A percentile compares a stretch with the other conserved stretches of the same genome.
Conservation (phyloP, 2,113 vertebrate species). For the Hypanus sabinus region DNA sequence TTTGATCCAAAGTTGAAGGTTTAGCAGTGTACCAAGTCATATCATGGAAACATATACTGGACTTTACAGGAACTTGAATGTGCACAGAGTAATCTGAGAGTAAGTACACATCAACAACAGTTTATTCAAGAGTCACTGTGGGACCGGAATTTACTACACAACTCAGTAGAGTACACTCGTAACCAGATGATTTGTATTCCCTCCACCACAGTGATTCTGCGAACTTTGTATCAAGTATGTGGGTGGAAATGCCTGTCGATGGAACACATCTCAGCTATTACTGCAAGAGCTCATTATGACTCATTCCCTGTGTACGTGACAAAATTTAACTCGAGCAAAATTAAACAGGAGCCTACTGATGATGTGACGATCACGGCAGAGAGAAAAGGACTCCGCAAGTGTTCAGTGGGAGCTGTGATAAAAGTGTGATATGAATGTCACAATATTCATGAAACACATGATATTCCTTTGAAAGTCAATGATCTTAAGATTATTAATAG, state of each 20-base stretch:
- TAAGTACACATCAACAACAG: conserved; percentile 5
- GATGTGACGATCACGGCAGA: neutral
- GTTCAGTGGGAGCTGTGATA: neutral
- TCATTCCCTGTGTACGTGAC: neutral
- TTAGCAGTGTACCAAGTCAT: neutral
- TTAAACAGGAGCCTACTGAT: neutral
- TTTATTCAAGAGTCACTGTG: neutral
- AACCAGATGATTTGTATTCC: conserved; percentile 13
- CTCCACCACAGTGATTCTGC: neutral
- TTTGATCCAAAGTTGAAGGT: neutral
- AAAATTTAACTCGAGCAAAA: neutral
- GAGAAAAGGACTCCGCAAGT: neutral
- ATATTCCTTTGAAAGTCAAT: neutral
- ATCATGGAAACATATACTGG: neutral
- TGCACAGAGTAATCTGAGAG: neutral
- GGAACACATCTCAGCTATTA: neutral
- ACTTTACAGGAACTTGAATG: neutral
- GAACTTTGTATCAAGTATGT: neutral
- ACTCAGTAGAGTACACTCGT: neutral
- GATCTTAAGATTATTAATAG: neutral
- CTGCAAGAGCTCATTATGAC: neutral
- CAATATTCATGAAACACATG: neutral
- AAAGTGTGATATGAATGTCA: neutral
- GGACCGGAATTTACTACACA: neutral
- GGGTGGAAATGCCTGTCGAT: neutral